Evolutionary conservation across 2,113 vertebrate genomes (phyloP), one percentile per base, ranked within the genome.

Genomic region (Daboia siamensis): DNA sequence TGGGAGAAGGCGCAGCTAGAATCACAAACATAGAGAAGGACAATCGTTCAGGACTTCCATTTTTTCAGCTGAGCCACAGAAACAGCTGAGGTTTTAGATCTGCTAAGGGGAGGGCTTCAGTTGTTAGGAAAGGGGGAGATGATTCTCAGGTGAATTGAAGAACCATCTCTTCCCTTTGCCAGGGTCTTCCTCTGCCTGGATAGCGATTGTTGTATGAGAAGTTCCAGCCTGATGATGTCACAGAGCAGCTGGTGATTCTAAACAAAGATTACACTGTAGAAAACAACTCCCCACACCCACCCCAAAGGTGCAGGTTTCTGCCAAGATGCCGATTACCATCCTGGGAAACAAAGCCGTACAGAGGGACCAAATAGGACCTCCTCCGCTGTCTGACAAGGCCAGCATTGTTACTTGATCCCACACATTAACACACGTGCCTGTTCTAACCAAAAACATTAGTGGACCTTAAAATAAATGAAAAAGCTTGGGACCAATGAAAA

Each of bases 161-260:
- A n/a, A 3, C 10, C 85, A 64, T 51, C n/a, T 26, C 86, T 74
- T 39, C 52, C 61, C 33, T 20, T 33, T 23, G 69, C 55, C 55
- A 54, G n/a, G 55, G 39, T 90, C 56, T 64, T 39, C 74, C 9
- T 54, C 88, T 5, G 23, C 46, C 56, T 54, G 24, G 74, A 59
- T 59, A 12, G 20, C n/a, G 86, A 64, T 89, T 86, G 88, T 54
- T 90, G 21, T 24, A 44, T 24, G 56, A 92, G 74, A 90, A 48
- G 80, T 93, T 93, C 88, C 56, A 6, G 46, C 46, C 48, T 86
- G 80, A 93, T 93, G 92, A 93, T 86, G 92, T 93, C 92, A 93
- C 61, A 93, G 92, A 93, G 80, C 88, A 29, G 46, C 12, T 26
- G 48, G 21, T 51, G 88, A 54, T 33, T 51, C 80, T 46, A 39